A percentile compares a stretch with the other conserved stretches of the same genome.
phyloP scores from a whole-genome alignment of 2,888 invertebrate genomes.

The Melieria picta region DNA sequence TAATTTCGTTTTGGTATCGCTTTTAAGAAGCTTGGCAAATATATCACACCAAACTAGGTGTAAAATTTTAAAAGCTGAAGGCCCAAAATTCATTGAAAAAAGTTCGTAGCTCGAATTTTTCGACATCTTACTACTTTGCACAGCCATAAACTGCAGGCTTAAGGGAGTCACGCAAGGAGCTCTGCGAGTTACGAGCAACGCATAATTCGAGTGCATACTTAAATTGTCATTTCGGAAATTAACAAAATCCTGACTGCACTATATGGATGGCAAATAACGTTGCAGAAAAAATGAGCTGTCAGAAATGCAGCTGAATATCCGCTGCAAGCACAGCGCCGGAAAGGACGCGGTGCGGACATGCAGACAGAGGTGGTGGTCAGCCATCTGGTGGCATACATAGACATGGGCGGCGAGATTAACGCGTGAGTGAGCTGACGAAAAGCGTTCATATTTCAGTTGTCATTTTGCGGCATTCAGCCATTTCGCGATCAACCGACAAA shows the following conservation, averaged over 20 bases:
- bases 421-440: conserved; percentile 32
- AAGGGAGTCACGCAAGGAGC: conserved; percentile 24
- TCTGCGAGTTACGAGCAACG: conserved; percentile 25
- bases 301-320: neutral
- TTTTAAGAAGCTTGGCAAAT: too few species aligned
- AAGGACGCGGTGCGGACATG: neutral
- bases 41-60: too few species aligned
- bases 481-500: conserved; percentile 39
- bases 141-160: neutral
- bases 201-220: conserved; percentile 24
- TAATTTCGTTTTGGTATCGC: too few species aligned
- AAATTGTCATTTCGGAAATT: conserved; percentile 19
- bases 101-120: too few species aligned
- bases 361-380: neutral
- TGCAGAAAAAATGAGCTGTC: conserved; percentile 30
- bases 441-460: conserved; percentile 41
- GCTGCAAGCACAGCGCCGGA: neutral
- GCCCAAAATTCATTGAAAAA: too few species aligned
- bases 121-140: too few species aligned
- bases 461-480: conserved; percentile 39
- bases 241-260: neutral
- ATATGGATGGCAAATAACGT: conserved; percentile 20
- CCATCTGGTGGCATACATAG: neutral
- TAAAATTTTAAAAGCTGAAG: too few species aligned
- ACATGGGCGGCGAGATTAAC: neutral